Evolutionary conservation across 1,140 invertebrate species (phyloP).

Genomic region (Drosophila quadrilineata): DNA sequence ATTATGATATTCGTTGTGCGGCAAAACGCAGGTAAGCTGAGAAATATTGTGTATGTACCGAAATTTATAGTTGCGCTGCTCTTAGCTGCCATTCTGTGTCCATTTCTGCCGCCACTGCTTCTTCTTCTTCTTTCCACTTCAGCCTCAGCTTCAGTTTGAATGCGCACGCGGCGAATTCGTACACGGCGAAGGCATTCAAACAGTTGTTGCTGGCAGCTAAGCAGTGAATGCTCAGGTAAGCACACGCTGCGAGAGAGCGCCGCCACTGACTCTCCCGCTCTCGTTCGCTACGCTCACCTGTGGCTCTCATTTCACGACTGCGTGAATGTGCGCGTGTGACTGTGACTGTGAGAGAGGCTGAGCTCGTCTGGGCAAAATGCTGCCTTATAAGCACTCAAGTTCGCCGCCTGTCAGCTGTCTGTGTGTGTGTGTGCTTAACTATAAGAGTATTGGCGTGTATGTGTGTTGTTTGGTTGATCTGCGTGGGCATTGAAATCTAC

Average conservation of each 20-base stretch:
- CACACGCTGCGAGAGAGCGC: neutral
- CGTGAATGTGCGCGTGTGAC: neutral
- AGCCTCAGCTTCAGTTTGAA: too few species aligned
- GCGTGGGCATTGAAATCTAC: conserved; percentile 57
- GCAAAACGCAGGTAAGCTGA: conserved; percentile 7
- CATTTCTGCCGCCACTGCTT: too few species aligned
- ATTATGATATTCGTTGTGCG: conserved; percentile 55
- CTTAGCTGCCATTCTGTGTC: too few species aligned
- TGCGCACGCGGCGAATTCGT: conserved; percentile 51
- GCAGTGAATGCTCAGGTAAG: conserved; percentile 25
- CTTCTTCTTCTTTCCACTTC: conserved; percentile 18
- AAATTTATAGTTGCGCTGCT: conserved; percentile 49
- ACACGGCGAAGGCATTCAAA: conserved; percentile 22
- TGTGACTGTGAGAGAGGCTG: conserved; percentile 26
- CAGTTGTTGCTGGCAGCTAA: conserved; percentile 23
- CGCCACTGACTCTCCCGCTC: conserved; percentile 7
- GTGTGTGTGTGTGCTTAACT: conserved; percentile 2
- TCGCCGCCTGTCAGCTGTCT: conserved; percentile 39
- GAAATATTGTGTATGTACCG: conserved; percentile 58
- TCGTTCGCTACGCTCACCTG: conserved; percentile 23
- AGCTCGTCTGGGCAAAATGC: conserved; percentile 48
- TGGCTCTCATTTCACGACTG: neutral
- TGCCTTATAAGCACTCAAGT: conserved; percentile 73
- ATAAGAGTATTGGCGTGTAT: conserved; percentile 4
- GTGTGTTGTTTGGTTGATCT: conserved; percentile 39